Base-by-base conservation (phyloP, 2,797 vertebrate species). In the Pseudomugil tenellus region DNA sequence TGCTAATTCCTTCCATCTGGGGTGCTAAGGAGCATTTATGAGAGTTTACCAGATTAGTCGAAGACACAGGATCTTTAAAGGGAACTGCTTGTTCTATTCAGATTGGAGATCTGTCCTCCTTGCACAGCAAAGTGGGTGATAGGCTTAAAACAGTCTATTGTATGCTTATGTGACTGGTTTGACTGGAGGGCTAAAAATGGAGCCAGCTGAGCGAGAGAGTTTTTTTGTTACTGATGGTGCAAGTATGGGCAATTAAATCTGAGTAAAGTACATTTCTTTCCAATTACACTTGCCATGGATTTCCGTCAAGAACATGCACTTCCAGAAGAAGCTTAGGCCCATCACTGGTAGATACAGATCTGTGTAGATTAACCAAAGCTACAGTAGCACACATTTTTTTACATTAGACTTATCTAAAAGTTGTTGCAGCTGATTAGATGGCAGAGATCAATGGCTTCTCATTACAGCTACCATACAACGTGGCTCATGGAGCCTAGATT, bases 11-110 rank as follows among this genome's bases (percentile, higher is more conserved):
- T 77, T 83, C 83, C 87, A 91, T 89, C 84, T 91, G 80, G 80
- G 84, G 67, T 86, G 88, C 81, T 84, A 87, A 87, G 66, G 78
- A 92, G 86, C 89, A 85, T 92, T 93, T 90, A 91, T 88, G 76
- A 80, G 84, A 92, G 90, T 92, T 92, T 91, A 92, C 87, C 88
- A 93, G 90, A 93, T 94, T 93, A 93, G 88, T 77, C 62, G 67
- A 64, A 84, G 85, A 92, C 88, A 89, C 73, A 70, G 80, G 87
- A 86, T 85, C 82, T 93, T 90, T 91, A 88, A 93, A 92, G 87
- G 76, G 70, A 88, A 84, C 77, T 73, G 77, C 84, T 91, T 90
- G 91, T 92, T 93, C 87, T 89, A 80, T 70, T 84, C 78, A 84
- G 89, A 94, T 92, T 83, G 87, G 74, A 91, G 87, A 92, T 92